phyloP scores from a whole-genome alignment of 2,888 invertebrate genomes.

The Phortica okadai region DNA sequence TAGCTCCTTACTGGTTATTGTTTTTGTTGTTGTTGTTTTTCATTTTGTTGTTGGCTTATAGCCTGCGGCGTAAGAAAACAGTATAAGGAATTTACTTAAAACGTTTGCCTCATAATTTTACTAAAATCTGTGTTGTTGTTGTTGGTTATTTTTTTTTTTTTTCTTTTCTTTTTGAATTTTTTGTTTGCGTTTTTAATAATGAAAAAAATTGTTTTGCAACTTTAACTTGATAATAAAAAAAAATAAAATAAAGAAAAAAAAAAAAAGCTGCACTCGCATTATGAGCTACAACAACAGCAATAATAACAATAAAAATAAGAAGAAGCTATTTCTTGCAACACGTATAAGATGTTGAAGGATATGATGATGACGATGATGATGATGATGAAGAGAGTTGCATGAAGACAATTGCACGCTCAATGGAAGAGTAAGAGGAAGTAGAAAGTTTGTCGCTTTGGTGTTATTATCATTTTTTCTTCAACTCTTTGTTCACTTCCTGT shows the following conservation, averaged over 20 bases:
- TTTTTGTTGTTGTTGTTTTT: not conserved
- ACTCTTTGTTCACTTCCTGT: not conserved
- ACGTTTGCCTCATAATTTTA: not conserved
- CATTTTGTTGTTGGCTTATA: no score
- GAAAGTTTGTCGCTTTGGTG: not conserved
- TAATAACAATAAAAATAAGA: not conserved
- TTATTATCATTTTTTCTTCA: not conserved
- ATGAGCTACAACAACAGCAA: not conserved
- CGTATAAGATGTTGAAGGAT: not conserved
- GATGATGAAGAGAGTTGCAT: not conserved
- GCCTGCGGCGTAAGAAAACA: not conserved
- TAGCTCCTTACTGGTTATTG: not conserved
- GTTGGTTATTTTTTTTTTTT: slow-evolving; percentile 23
- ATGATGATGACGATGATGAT: not conserved
- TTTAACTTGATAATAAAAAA: not conserved
- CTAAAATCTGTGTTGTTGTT: slow-evolving; percentile 41
- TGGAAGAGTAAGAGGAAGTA: not conserved
- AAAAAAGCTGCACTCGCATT: not conserved
- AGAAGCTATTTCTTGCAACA: not conserved
- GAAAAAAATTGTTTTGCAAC: not conserved
- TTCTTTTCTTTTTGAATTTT: slow-evolving; percentile 16
- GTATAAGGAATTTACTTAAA: not conserved
- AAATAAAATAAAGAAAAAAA: no score
- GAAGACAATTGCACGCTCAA: not conserved
- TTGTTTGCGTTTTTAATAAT: not conserved